Evolutionary conservation across 2,113 vertebrate genomes (phyloP).

Genomic region (Tragelaphus strepsiceros): DNA sequence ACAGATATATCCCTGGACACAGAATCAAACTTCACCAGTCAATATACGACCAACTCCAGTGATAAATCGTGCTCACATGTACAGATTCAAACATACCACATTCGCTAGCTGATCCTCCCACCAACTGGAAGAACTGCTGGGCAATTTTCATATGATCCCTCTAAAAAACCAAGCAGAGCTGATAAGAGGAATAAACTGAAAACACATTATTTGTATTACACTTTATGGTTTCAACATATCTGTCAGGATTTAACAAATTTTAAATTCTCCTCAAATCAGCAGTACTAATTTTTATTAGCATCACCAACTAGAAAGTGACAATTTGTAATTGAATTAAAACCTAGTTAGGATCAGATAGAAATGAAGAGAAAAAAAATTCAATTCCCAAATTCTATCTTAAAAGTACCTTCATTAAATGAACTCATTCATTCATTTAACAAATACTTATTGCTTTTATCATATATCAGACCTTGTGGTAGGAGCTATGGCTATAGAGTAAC

Average conservation of each 20-base stretch:
- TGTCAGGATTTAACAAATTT: slow-evolving; percentile 8
- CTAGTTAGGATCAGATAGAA: not conserved
- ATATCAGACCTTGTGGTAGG: not conserved
- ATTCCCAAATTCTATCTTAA: not conserved
- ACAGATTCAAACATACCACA: slow-evolving; percentile 84
- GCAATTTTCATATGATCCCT: slow-evolving; percentile 96
- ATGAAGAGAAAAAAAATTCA: not conserved
- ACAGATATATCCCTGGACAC: not conserved
- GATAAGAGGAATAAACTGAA: not conserved
- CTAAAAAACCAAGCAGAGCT: slow-evolving; percentile 76
- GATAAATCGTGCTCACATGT: not conserved
- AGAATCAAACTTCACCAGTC: not conserved
- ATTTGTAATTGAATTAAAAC: not conserved
- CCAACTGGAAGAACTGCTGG: slow-evolving; percentile 97
- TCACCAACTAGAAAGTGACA: not conserved
- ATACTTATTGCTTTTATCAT: not conserved
- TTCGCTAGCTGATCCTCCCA: slow-evolving; percentile 97
- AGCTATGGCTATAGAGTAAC: not conserved
- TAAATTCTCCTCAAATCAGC: not conserved
- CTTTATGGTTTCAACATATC: not conserved
- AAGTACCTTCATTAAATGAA: not conserved
- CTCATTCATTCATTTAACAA: not conserved
- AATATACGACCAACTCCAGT: not conserved
- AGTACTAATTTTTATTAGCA: not conserved
- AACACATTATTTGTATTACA: not conserved